Conservation (phyloP, 1,140 invertebrate species). For the Portunus trituberculatus region DNA sequence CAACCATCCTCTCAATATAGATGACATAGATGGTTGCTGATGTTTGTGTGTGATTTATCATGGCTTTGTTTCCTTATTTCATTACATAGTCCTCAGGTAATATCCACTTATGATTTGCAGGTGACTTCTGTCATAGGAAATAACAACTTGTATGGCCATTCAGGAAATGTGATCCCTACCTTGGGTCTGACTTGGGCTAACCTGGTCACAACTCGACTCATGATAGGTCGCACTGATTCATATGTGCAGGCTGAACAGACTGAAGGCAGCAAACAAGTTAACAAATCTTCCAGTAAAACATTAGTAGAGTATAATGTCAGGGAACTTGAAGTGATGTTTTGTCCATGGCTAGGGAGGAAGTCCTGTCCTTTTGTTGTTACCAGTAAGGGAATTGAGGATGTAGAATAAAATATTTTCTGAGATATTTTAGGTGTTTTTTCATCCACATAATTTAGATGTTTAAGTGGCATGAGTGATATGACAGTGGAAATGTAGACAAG, state of each 20-base stretch:
- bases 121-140: constrained; percentile 63
- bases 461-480: too few relatives aligned
- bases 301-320: constrained; percentile 77
- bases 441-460: too few relatives aligned
- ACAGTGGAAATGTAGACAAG: too few relatives aligned
- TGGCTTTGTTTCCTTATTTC: too few relatives aligned
- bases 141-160: constrained; percentile 45
- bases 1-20: too few relatives aligned
- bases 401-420: neutral
- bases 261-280: neutral
- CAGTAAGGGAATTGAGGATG: constrained; percentile 79
- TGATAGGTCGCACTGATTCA: constrained; percentile 80
- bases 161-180: constrained; percentile 79
- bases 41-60: too few relatives aligned
- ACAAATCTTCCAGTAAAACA: constrained; percentile 57
- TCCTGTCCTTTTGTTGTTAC: constrained; percentile 79
- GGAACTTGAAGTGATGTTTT: constrained; percentile 80
- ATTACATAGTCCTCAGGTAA: neutral
- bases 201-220: constrained; percentile 85
- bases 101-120: constrained; percentile 42
- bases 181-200: constrained; percentile 87
- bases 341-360: constrained; percentile 80
- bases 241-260: constrained; percentile 2
- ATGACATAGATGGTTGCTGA: too few relatives aligned
- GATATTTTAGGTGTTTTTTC: too few relatives aligned